phyloP scores from a whole-genome alignment of 2,888 invertebrate genomes.

The Marronus borbonicus region DNA sequence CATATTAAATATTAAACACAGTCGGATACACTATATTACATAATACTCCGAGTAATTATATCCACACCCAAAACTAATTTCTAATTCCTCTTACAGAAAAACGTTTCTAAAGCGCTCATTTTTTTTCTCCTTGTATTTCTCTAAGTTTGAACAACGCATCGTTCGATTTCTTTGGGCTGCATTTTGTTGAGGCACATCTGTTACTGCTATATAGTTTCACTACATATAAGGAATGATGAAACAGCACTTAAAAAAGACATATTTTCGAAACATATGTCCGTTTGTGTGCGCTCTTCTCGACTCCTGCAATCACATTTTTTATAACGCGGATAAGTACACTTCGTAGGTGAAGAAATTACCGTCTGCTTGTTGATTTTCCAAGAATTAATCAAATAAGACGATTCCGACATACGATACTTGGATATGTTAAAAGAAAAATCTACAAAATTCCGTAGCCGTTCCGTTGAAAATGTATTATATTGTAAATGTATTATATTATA shows the following conservation, averaged over 20 bases:
- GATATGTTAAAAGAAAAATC: background rate
- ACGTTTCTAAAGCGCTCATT: background rate
- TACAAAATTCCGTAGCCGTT: background rate
- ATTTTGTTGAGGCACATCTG: conserved; percentile 48
- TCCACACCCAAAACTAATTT: conserved; percentile 1
- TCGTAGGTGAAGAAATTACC: background rate
- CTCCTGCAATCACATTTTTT: conserved; percentile 27
- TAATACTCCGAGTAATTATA: background rate
- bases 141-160: conserved; percentile 27
- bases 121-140: background rate
- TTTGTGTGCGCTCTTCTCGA: conserved; percentile 10
- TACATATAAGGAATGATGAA: conserved; percentile 49
- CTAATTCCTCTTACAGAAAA: conserved; percentile 3
- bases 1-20: too few relatives aligned
- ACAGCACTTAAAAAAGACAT: conserved; percentile 33
- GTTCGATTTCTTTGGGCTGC: conserved; percentile 19
- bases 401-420: too few relatives aligned
- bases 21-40: too few relatives aligned
- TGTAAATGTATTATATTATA: too few relatives aligned
- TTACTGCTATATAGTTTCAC: conserved; percentile 41
- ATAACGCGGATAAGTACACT: conserved; percentile 19
- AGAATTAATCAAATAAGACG: background rate
- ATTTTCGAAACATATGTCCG: conserved; percentile 34
- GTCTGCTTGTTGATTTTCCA: background rate
- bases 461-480: background rate